Conservation (phyloP, 2,797 vertebrate species). For the Apodemus agrarius region DNA sequence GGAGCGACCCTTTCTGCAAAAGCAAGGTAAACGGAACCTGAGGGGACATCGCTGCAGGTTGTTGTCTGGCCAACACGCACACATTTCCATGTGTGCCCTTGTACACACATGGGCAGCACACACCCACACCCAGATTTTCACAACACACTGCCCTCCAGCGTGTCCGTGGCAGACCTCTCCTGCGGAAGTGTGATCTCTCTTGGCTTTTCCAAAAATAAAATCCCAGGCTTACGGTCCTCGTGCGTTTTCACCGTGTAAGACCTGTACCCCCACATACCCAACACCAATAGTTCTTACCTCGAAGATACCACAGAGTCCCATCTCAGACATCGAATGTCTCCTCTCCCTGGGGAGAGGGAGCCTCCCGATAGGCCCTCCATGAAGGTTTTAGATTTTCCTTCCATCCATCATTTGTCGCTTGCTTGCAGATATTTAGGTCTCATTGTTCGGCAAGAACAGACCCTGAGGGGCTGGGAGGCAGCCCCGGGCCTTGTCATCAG, state of each 20-base stretch:
- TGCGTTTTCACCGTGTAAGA: not conserved
- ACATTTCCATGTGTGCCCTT: not conserved
- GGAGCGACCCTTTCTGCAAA: not conserved
- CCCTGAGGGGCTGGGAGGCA: not conserved
- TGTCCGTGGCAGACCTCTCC: not conserved
- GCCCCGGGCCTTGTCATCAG: not conserved
- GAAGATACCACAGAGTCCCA: slow-evolving; percentile 60
- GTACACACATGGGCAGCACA: not conserved
- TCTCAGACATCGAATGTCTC: slow-evolving; percentile 64
- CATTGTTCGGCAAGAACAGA: not conserved
- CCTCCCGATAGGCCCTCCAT: slow-evolving; percentile 34
- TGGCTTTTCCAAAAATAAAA: not conserved
- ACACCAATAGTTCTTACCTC: slow-evolving; percentile 45
- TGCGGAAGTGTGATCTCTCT: not conserved
- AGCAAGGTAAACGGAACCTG: not conserved
- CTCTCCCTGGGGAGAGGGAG: slow-evolving; percentile 26
- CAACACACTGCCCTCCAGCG: not conserved
- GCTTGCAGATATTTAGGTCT: not conserved
- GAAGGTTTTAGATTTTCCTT: slow-evolving; percentile 62
- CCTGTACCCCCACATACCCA: not conserved
- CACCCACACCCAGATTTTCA: not conserved
- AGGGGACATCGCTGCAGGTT: not conserved
- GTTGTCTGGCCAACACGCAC: not conserved
- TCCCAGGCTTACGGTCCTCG: slow-evolving; percentile 27
- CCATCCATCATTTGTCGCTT: not conserved